Base-by-base conservation (phyloP, 2,888 invertebrate species). In the Temnothorax ravouxi region DNA sequence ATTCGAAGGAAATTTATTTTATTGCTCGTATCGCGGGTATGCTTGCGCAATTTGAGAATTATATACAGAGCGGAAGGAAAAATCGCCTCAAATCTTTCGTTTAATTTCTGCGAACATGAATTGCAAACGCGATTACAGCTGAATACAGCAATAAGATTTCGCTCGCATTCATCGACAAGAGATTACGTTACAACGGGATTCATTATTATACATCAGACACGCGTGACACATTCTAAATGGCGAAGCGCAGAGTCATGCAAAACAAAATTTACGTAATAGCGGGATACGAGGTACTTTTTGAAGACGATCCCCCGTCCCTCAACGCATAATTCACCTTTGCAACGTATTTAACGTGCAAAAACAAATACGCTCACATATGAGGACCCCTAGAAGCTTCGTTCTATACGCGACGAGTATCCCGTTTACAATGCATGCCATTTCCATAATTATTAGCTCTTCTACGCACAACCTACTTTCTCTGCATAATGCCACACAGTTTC, bases 361-460 rank as follows among this genome's bases (percentile, higher is more conserved):
- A 80, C 38, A 72, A 72, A 72, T 72, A 21, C 8, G 21, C 18
- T 15, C 47, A 47, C 47, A 18, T 21, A 61, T 15, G 47, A 25
- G 15, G 41, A 50, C 4, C 25, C 52, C 76, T 54, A n/a, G 47
- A 9, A 25, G n/a, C 47, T 21, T 54, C 79, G 52, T 67, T 13
- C 25, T 52, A 18, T 21, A 9, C 54, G 34, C 50, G 9, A 62
- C 15, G 72, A 72, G 47, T 38, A 34, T 34, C 38, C 6, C 56
- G 47, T 18, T 47, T 41, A 25, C 25, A 72, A 54, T 54, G 59
- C 76, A 71, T 50, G 59, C 47, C 38, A 80, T 80, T 80, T 80
- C 79, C 79, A 80, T 80, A 80, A 80, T 80, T 72, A 80, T 72
- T 80, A 80, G 72, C 72, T 69, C 59, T 72, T 72, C 21, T 61